Evolutionary conservation across 2,888 invertebrate species (phyloP), one percentile per base, ranked within the genome.

Genomic region (Sabellastarte sp.): DNA sequence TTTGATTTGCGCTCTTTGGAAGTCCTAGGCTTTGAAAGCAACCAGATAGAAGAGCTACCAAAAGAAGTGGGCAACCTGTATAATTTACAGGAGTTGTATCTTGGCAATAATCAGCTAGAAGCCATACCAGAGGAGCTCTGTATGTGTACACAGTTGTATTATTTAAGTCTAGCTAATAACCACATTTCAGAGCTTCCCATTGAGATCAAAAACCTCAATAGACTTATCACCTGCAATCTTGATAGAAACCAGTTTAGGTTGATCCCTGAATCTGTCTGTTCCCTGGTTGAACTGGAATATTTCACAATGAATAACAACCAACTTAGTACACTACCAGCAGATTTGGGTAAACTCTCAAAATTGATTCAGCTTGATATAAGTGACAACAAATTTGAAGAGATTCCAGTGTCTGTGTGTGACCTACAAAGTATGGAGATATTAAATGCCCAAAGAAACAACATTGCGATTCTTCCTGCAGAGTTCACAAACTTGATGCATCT

Each of bases 111-210:
- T 64, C 55, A 69, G 24, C 68, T 81, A 28, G 65, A 69, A 29
- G 59, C 67, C 41, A 67, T 81, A 31, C 80, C 81, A 1, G 77
- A 78, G 56, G 78, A 79, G 53, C 65, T 82, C 20, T 76, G 78
- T 57, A 72, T 76, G 71, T 78, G 78, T 65, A 71, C 76, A 24
- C 68, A 74, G 33, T 32, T 80, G 3, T 68, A 73, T 59, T 72
- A 76, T n/a, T 67, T 81, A 4, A 79, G 76, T 66, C 64, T 80
- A 29, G 59, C 73, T 41, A 74, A 76, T 55, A 82, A 82, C 66
- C 65, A 72, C 20, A 64, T 82, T 53, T 68, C 70, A 3, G 63
- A 67, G 52, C 71, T 82, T 50, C 80, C 82, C 0, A 74, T 80
- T 3, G 81, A 81, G 61, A 65, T 81, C 15, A 76, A 74, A 63